Evolutionary conservation across 2,888 invertebrate genomes (phyloP), one percentile per base, ranked within the genome.

Genomic region (Altica lythri): DNA sequence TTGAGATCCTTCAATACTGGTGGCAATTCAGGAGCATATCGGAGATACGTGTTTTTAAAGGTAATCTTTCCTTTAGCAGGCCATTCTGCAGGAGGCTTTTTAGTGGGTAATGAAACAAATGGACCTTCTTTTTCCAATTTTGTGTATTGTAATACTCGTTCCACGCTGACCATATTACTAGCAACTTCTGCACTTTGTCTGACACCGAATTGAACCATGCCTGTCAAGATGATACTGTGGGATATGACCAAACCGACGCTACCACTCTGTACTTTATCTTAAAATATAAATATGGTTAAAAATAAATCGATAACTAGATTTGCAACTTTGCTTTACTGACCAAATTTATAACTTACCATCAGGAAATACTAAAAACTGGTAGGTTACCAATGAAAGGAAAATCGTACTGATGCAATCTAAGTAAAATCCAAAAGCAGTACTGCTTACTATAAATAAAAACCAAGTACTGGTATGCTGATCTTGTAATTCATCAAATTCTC

Each of bases 151-250:
- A 89, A 73, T 1, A 93, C 85, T 42, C 93, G 80, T 72, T 93
- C 93, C 0, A 93, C 92, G 47, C 86, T 86, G 2, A 86, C 88
- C 88, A 89, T 88, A 67, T 88, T 86, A 9, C 86, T 85, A 44
- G 86, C 79, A 16, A 85, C 83, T 70, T 92, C 92, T 0, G 92
- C 88, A 25, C 87, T 83, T 72, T 90, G 90, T 53, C 90, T 80
- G 56, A 92, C 85, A 4, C 89, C 90, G 77, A 86, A 86, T 71
- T 91, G 90, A 51, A 92, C 82, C 86, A 90, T 88, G 57, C 88
- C 90, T 51, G 90, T 89, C 55, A 92, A 71, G 63, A 87, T 85
- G 46, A 88, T 75, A 57, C 86, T 85, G 64, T 89, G 89, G 16
- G 88, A 86, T 59, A 90, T 80, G 0, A 87, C 88, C 44, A 90